phyloP scores from a whole-genome alignment of 2,113 vertebrate genomes.

The Bolborhynchus lineola region DNA sequence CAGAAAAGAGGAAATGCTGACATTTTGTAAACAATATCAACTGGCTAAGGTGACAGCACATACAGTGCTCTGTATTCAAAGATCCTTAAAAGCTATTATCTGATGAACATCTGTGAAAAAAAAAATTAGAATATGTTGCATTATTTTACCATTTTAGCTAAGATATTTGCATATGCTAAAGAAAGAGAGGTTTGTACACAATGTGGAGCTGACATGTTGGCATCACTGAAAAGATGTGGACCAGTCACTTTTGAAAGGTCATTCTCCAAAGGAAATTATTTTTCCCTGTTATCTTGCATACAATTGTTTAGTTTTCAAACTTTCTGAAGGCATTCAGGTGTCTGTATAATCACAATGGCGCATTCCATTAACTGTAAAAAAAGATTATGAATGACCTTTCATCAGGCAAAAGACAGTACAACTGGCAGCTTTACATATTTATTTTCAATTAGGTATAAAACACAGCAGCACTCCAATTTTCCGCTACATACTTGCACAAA shows the following conservation, averaged over 20 bases:
- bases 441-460: constrained; percentile 55
- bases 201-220: constrained; percentile 41
- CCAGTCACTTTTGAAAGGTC: constrained; percentile 64
- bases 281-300: constrained; percentile 51
- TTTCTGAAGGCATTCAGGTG: constrained; percentile 63
- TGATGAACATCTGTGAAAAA: constrained; percentile 57
- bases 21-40: constrained; percentile 56
- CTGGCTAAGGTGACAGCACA: constrained; percentile 12
- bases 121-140: not conserved
- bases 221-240: constrained; percentile 49
- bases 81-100: constrained; percentile 38
- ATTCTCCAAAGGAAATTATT: constrained; percentile 61
- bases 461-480: not conserved
- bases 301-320: constrained; percentile 66
- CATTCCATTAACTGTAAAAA: constrained; percentile 56
- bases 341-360: constrained; percentile 45
- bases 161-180: constrained; percentile 45
- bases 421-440: constrained; percentile 46
- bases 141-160: not conserved
- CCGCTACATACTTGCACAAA: not conserved
- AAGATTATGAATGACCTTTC: constrained; percentile 69
- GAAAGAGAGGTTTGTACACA: constrained; percentile 51
- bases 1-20: constrained; percentile 29
- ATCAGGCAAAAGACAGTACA: constrained; percentile 39
- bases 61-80: not conserved